Conservation (phyloP, 2,888 invertebrate genomes). For the Microctonus aethiopoides region DNA sequence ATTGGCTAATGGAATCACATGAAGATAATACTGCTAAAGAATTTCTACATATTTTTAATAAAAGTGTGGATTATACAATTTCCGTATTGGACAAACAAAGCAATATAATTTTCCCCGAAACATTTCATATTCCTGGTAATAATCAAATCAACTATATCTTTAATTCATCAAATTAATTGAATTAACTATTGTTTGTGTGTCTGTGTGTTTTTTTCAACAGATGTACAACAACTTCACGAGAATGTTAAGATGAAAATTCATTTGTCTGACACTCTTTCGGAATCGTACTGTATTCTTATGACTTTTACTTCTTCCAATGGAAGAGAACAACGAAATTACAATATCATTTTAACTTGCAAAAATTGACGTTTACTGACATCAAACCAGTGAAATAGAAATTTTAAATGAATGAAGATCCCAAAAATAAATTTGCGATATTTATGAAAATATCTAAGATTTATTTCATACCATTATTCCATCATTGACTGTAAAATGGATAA, state of each 20-base stretch:
- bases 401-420: no score
- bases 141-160: no score
- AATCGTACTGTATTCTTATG: not conserved
- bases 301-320: not conserved
- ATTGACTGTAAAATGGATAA: no score
- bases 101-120: slow-evolving; percentile 32
- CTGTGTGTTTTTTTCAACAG: not conserved
- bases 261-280: not conserved
- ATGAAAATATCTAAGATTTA: no score
- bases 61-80: slow-evolving; percentile 50
- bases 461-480: no score
- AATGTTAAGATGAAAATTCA: not conserved
- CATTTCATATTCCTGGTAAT: slow-evolving; percentile 44
- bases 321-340: not conserved
- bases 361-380: not conserved
- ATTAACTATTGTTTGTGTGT: no score
- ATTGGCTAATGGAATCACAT: slow-evolving; percentile 53
- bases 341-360: not conserved
- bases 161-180: no score
- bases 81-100: slow-evolving; percentile 26
- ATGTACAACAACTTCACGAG: not conserved
- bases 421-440: no score
- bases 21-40: slow-evolving; percentile 48
- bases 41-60: slow-evolving; percentile 51
- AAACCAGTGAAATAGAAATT: no score